Evolutionary conservation across 2,797 vertebrate genomes (phyloP), one percentile per base, ranked within the genome.

Genomic region (Hydrocynus forskahlii): DNA sequence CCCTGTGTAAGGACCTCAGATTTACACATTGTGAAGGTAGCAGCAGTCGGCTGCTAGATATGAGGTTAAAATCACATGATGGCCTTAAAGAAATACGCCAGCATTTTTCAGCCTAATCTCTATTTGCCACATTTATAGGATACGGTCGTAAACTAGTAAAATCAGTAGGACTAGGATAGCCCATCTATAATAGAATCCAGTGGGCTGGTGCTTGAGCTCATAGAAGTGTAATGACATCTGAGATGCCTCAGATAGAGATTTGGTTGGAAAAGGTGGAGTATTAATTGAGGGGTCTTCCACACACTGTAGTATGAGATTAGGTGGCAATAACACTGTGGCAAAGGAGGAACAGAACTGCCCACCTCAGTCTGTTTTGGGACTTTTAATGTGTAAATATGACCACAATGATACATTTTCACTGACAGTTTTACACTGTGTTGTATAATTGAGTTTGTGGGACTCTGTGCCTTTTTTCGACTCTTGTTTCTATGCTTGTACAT

Each of bases 401-500:
- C 13, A 52, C 43, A 70, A 60, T 45, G 55, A 40, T 60, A 60
- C 55, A 59, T 21, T 74, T 38, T 13, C 38, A 75, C 4, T 75
- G 55, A 60, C 35, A 75, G 5, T 7, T 60, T 40, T 54, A 52
- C 48, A 72, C 52, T 40, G 12, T 55, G 25, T 57, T 55, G 70
- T 40, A 14, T 73, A 17, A 70, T 7, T 70, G 38, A 50, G 6
- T 50, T 52, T 73, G 54, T 52, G 52, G 4, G 5, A 67, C 54
- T 64, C 55, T 72, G 62, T 45, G 59, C 57, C 80, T 54, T 55
- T 72, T 16, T 38, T 48, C 21, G 8, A 4, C 13, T 48, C 23
- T 35, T 45, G 38, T 82, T 57, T 43, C 52, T 78, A 17, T 82
- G 50, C 50, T 78, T 84, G 80, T 80, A 82, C 70, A 72, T 71